Evolutionary conservation across 2,888 invertebrate genomes (phyloP).

Genomic region (Thecophora atra): DNA sequence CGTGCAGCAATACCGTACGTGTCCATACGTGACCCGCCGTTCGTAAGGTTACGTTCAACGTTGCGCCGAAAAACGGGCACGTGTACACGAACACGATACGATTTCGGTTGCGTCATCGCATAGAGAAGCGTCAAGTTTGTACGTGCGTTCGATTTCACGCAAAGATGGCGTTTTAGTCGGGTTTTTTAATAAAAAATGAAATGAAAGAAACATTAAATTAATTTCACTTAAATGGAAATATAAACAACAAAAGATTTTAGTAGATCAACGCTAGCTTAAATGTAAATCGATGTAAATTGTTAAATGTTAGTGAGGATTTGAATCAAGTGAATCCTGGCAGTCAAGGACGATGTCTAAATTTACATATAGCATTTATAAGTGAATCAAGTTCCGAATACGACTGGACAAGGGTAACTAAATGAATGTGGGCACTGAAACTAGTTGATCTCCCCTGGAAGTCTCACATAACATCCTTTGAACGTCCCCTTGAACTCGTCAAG

Average conservation of each 20-base stretch:
- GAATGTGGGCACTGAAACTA: no score
- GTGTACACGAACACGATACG: not conserved
- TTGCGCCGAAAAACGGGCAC: conserved; percentile 14
- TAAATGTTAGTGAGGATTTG: not conserved
- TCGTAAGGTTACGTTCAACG: not conserved
- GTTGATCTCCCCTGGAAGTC: no score
- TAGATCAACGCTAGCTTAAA: not conserved
- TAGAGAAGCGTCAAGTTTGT: not conserved
- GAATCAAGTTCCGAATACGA: no score
- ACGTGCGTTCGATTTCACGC: conserved; percentile 6
- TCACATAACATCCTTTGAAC: no score
- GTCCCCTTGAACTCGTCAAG: no score
- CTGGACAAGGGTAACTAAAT: no score
- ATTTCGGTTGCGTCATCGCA: not conserved
- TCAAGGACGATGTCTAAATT: no score
- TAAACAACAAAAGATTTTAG: conserved; percentile 14
- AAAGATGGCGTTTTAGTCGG: conserved; percentile 18
- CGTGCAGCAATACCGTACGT: not conserved
- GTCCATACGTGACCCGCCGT: not conserved
- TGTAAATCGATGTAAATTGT: not conserved
- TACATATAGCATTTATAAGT: no score
- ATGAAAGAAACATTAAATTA: conserved; percentile 38
- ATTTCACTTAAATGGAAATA: conserved; percentile 20
- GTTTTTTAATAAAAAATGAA: conserved; percentile 42
- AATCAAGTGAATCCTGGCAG: not conserved